Evolutionary conservation across 1,140 invertebrate genomes (phyloP), one percentile per base, ranked within the genome.

Genomic region (Phymastichus coffea): DNA sequence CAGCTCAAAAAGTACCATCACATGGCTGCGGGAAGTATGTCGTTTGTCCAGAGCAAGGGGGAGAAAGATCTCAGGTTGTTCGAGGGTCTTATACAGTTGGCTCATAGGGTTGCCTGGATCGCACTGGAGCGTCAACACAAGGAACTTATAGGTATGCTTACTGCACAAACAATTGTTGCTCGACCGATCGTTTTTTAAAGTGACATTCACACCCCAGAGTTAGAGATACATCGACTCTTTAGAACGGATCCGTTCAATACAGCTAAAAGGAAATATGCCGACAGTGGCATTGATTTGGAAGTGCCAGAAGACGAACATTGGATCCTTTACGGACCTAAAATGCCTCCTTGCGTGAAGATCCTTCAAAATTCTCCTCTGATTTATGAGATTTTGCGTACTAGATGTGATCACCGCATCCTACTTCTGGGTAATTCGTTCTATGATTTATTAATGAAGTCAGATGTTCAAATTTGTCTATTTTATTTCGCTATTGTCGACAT

Each of bases 21-120:
- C 55, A 82, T 84, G 78, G 80, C 78, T 12, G 76, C 77, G 7
- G 72, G 78, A 46, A 81, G 81, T 53, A 79, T 79, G 22, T 48
- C 63, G 6, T 20, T 65, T 10, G 74, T 78, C 38, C 73, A 78
- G 58, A 85, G 84, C 0, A 70, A 84, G 47, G 82, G 82, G 15
- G 83, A 86, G 62, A 84, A 82, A 69, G 86, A 87, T 64, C 75
- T 85, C 8, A 70, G 82, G 55, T 72, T 85, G 35, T 83, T 82
- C 63, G 86, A 88, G 70, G 77, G 78, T 4, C 65, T 87, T 12
- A 70, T 86, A 37, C 75, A 80, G 57, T 76, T 86, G 61, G 78
- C 82, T 53, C 78, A 83, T 14, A 80, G 84, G 66, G 80, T 87
- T 35, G 80, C 85, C 3, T 88, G 86, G 86, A 79, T 87, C 56